A percentile compares a stretch with the other conserved stretches of the same genome.
These are phyloP conservation scores for Taxidea taxus DNA, from an alignment of 2,113 vertebrate species.

Conservation along the genomic window DNA sequence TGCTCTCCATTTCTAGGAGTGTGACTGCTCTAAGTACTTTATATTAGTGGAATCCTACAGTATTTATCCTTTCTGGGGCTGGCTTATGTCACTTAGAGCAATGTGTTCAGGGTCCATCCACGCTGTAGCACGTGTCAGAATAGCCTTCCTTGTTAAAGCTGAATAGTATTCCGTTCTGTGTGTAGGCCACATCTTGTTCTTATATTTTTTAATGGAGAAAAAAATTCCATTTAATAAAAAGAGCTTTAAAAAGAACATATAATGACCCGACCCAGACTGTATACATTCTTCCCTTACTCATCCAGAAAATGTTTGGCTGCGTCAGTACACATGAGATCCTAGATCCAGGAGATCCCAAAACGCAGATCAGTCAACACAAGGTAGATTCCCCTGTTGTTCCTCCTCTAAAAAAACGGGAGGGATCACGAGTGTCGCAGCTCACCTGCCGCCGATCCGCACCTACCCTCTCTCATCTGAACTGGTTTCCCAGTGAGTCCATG, in stretches of 20 bases:
- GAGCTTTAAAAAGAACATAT: background rate
- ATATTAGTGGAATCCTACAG: rapidly evolving
- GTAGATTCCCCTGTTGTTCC: background rate
- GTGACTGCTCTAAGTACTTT: background rate
- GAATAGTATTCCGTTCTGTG: background rate
- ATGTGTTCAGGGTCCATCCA: background rate
- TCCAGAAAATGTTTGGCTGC: rapidly evolving
- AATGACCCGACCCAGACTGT: background rate
- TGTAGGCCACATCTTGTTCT: background rate
- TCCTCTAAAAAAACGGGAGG: background rate
- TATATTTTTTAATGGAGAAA: background rate
- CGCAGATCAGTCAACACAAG: background rate
- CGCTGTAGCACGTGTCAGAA: background rate
- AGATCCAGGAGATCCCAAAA: background rate
- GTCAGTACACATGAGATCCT: rapidly evolving
- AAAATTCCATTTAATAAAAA: background rate
- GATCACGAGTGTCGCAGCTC: background rate
- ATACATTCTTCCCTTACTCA: background rate
- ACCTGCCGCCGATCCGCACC: background rate
- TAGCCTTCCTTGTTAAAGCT: background rate
- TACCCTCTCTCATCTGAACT: background rate
- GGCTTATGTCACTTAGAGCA: background rate
- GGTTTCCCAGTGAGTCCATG: constrained; percentile 37
- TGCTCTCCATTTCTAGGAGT: rapidly evolving
- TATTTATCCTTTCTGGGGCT: background rate